Conservation (phyloP, 2,888 invertebrate genomes). For the Eurois occulta region DNA sequence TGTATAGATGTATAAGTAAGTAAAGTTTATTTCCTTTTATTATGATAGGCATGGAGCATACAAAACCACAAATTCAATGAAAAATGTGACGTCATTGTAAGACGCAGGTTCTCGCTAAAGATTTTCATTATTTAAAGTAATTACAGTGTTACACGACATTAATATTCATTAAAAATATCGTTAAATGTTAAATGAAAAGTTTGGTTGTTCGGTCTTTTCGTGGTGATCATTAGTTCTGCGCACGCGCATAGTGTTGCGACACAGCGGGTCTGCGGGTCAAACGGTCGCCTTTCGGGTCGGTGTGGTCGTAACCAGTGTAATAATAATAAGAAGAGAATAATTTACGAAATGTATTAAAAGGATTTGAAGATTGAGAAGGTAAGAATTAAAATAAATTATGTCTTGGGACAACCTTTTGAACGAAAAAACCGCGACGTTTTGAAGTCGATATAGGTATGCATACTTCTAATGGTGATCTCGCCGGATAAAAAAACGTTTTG, state of each 20-base stretch:
- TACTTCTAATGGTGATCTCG: not conserved
- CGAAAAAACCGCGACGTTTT: not conserved
- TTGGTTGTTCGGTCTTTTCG: slow-evolving; percentile 18
- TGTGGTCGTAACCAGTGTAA: slow-evolving; percentile 14
- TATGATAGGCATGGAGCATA: not conserved
- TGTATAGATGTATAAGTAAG: too few relatives aligned
- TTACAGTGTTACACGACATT: slow-evolving; percentile 40
- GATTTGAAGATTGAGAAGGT: slow-evolving; percentile 22
- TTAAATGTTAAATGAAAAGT: slow-evolving; percentile 38
- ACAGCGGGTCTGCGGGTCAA: slow-evolving; percentile 42
- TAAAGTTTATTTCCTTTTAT: slow-evolving; percentile 8
- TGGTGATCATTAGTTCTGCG: slow-evolving; percentile 28
- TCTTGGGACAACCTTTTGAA: not conserved
- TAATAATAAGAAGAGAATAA: not conserved
- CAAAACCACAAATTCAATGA: not conserved
- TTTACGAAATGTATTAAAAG: not conserved
- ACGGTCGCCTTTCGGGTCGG: slow-evolving; percentile 23
- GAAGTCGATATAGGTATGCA: not conserved
- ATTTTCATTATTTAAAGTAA: slow-evolving; percentile 19
- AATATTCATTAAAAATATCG: slow-evolving; percentile 55
- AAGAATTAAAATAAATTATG: slow-evolving; percentile 3
- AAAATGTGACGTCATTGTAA: slow-evolving; percentile 18
- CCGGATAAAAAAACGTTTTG: not conserved
- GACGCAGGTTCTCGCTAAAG: not conserved
- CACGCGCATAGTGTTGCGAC: slow-evolving; percentile 37